These are phyloP conservation scores for Anhinga rufa DNA, from an alignment of 2,113 vertebrate genomes.

Conservation along the genomic window DNA sequence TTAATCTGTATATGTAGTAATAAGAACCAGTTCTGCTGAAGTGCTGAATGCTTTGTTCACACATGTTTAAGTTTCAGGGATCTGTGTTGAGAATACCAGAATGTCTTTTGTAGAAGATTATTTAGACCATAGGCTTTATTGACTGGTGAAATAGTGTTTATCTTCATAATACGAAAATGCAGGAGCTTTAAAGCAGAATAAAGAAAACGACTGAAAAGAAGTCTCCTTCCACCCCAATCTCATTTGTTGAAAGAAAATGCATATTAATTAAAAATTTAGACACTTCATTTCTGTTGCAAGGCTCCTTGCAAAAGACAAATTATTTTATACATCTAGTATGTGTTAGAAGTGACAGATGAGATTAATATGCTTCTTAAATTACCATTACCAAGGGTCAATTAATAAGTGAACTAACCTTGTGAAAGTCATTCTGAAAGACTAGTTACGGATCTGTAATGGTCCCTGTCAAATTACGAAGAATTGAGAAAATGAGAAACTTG, in stretches of 20 bases:
- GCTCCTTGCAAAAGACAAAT: constrained; percentile 70
- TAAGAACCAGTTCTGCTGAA: neutral
- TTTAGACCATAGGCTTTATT: constrained; percentile 41
- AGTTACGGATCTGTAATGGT: constrained; percentile 71
- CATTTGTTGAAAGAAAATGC: constrained; percentile 54
- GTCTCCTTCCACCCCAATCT: neutral
- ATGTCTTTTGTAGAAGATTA: constrained; percentile 4
- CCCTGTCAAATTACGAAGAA: constrained; percentile 76
- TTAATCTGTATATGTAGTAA: neutral
- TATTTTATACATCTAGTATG: constrained; percentile 74
- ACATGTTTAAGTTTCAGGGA: neutral
- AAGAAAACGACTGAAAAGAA: neutral
- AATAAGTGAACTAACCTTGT: constrained; percentile 79
- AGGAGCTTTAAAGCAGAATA: neutral
- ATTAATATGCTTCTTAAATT: constrained; percentile 82
- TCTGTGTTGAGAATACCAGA: neutral
- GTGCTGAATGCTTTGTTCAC: neutral
- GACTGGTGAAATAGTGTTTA: neutral
- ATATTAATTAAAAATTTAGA: constrained; percentile 73
- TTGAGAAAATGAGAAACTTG: constrained; percentile 74
- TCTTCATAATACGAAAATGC: constrained; percentile 17
- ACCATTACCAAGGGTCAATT: constrained; percentile 79
- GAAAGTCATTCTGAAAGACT: constrained; percentile 78
- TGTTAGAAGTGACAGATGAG: constrained; percentile 74
- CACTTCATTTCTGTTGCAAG: constrained; percentile 69